Percentiles rank a stretch among this genome's conserved stretches.
Evolutionary conservation across 2,797 vertebrate genomes (phyloP).

Genomic region (Nannoperca obscura): DNA sequence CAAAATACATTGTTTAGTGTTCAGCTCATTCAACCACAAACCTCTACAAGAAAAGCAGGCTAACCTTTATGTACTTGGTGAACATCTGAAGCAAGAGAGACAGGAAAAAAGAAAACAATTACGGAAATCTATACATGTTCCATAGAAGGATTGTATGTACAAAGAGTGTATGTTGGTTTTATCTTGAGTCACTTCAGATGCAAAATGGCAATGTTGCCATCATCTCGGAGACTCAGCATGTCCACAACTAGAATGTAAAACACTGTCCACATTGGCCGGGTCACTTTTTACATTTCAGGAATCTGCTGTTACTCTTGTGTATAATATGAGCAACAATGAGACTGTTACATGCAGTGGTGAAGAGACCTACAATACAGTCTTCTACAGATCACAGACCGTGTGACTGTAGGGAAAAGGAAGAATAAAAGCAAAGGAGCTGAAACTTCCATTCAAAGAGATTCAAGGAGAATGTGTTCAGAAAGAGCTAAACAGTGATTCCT

Average conservation of each 20-base stretch:
- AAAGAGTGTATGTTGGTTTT: slow-evolving; percentile 11
- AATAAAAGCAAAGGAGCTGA: not conserved
- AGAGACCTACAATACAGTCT: not conserved
- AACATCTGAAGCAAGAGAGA: slow-evolving; percentile 95
- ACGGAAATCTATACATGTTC: slow-evolving; percentile 61
- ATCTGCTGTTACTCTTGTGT: not conserved
- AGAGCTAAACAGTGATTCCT: not conserved
- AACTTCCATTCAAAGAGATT: slow-evolving; percentile 18
- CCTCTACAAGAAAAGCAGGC: slow-evolving; percentile 84
- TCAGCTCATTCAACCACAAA: slow-evolving; percentile 54
- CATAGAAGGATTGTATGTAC: slow-evolving; percentile 41
- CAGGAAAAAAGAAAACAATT: slow-evolving; percentile 62
- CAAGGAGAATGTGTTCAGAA: slow-evolving; percentile 10
- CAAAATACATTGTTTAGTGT: slow-evolving; percentile 19
- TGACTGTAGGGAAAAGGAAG: not conserved
- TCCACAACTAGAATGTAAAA: not conserved
- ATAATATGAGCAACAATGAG: not conserved
- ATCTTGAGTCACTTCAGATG: slow-evolving; percentile 1
- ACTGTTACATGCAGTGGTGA: not conserved
- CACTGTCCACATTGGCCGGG: not conserved
- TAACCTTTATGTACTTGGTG: slow-evolving; percentile 99
- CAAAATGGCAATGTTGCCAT: not conserved
- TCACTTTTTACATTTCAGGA: slow-evolving; percentile 1
- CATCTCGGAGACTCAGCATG: not conserved
- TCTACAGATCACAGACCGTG: not conserved